A percentile compares a stretch with the other conserved stretches of the same genome.
Evolutionary conservation across 2,888 invertebrate species (phyloP).

Genomic region (Dicycla oo): DNA sequence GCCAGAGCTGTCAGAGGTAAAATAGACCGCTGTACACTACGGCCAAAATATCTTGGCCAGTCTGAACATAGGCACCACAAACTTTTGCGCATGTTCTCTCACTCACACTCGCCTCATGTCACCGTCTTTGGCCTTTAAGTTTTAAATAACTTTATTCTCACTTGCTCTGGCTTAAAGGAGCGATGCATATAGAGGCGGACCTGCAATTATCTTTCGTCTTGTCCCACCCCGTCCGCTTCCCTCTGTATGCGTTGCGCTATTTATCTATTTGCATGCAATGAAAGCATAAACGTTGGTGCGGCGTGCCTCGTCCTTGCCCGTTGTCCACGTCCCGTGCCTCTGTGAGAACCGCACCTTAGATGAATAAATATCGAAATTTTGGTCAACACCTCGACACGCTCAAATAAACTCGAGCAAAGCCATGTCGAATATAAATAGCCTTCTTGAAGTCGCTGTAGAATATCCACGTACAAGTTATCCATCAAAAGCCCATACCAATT

Average conservation of each 20-base stretch:
- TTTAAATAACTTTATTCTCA: neutral
- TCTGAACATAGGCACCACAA: too few relatives aligned
- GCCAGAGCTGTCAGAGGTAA: too few relatives aligned
- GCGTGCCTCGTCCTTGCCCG: neutral
- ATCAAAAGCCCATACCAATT: conserved; percentile 49
- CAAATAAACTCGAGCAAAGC: neutral
- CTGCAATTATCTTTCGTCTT: neutral
- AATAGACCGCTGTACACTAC: too few relatives aligned
- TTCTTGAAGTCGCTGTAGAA: conserved; percentile 12
- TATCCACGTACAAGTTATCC: conserved; percentile 47
- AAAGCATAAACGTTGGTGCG: neutral
- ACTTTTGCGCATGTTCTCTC: too few relatives aligned
- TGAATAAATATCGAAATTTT: neutral
- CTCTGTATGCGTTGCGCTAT: conserved; percentile 4
- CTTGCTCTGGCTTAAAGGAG: neutral
- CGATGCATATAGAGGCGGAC: neutral
- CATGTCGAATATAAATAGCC: conserved; percentile 1
- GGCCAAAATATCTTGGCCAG: too few relatives aligned
- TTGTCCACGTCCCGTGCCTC: neutral
- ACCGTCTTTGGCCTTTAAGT: too few relatives aligned
- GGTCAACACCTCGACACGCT: too few relatives aligned
- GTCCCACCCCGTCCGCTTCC: neutral
- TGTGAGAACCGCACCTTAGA: neutral
- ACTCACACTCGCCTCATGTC: too few relatives aligned
- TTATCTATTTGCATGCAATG: neutral